Base-by-base conservation (phyloP, 2,113 vertebrate genomes). In the Siphamia tubifer region DNA sequence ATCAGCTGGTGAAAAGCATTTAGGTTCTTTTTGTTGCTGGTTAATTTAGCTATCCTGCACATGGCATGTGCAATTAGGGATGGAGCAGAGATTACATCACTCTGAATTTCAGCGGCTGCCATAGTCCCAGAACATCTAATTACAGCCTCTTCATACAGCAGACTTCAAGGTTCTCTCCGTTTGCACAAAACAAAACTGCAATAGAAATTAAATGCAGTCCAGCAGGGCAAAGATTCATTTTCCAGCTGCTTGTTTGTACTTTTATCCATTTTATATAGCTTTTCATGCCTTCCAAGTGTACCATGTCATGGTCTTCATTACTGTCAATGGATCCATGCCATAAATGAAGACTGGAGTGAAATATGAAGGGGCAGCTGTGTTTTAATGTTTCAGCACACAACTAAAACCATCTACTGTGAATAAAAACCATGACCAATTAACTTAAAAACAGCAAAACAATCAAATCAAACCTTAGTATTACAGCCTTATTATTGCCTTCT, bases 121-220 rank as follows among this genome's bases (percentile, higher is more conserved):
- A 70, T 19, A 70, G 53, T 81, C 53, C 79, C 85, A 71, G 49
- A 71, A 82, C 76, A 83, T 79, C 66, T 84, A 73, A 87, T 87
- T 87, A 85, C 38, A n/a, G 68, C 36, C 60, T 54, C 35, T 80
- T 72, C 63, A 69, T 60, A 78, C 63, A 66, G 74, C 43, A 62
- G 32, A 71, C 60, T 76, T 68, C 25, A 62, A 77, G 39, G 66
- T 78, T 73, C 52, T 68, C 48, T 0, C 4, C 52, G 45, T 77
- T 71, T 25, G 28, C 38, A 69, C 21, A 39, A 70, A 68, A 66
- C 47, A 68, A 73, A 38, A 68, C 53, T 31, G 44, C 53, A 67
- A 40, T 32, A 32, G 39, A 43, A 70, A 75, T 76, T 36, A 68
- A 74, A 79, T 54, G 34, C 58, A 74, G 35, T 65, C 45, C 60